phyloP scores from a whole-genome alignment of 2,888 invertebrate species.

The Escarpia spicata region DNA sequence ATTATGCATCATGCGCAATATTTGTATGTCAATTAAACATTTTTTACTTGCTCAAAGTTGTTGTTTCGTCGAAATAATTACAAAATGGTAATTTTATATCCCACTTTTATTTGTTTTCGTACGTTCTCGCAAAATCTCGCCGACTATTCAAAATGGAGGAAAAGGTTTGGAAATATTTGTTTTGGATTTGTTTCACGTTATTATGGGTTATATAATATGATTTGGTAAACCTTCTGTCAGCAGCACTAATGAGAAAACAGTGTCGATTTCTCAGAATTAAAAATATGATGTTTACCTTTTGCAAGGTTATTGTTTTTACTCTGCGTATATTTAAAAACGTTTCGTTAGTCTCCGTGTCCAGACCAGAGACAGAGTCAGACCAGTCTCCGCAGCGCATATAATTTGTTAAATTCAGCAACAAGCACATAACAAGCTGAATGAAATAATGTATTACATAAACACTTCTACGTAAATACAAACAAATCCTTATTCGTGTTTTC shows the following conservation, averaged over 20 bases:
- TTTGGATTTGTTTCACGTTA: constrained; percentile 8
- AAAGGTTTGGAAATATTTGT: not conserved
- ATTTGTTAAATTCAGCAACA: not conserved
- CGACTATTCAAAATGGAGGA: constrained; percentile 5
- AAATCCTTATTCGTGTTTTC: too few relatives aligned
- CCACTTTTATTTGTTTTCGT: not conserved
- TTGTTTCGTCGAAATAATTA: not conserved
- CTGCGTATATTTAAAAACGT: not conserved
- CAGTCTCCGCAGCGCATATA: not conserved
- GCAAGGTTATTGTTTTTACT: not conserved
- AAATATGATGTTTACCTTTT: not conserved
- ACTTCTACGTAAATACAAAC: too few relatives aligned
- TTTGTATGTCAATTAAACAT: not conserved
- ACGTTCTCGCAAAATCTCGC: constrained; percentile 8
- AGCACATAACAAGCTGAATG: too few relatives aligned
- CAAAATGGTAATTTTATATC: not conserved
- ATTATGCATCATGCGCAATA: not conserved
- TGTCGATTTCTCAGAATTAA: not conserved
- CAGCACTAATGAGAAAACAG: not conserved
- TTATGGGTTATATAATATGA: not conserved
- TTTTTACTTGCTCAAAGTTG: not conserved
- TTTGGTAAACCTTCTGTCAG: not conserved
- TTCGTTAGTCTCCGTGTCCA: not conserved
- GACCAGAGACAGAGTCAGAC: not conserved
- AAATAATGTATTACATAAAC: too few relatives aligned